Evolutionary conservation across 2,797 vertebrate species (phyloP), one percentile per base, ranked within the genome.

Genomic region (Antennarius maculatus): DNA sequence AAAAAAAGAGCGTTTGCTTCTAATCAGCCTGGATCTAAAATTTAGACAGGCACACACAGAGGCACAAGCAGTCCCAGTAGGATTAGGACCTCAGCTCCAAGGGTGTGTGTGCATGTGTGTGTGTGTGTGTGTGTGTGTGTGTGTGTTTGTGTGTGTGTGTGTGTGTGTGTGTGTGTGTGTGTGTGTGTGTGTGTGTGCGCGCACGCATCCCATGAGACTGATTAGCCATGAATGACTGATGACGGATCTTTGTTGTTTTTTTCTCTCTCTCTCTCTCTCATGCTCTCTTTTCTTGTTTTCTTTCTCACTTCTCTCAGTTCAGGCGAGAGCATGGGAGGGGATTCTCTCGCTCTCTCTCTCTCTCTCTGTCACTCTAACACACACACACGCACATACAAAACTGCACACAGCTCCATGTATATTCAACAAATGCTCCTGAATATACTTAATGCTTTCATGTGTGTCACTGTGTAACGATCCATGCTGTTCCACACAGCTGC

Each of bases 221-320:
- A 94, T 94, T 94, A 94, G 88, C 90, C 90, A 90, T 92, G 90
- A 93, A 93, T 92, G 92, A 92, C 92, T 93, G 92, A 93, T 93
- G 93, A 90, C 91, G 86, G 91, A 91, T 93, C 92, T 94, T 92
- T 93, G 91, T 90, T 92, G 88, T 89, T 87, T 85, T 90, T 90
- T 77, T 84, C 80, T 39, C 2, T 6, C 8, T 6, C 23, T 16
- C 46, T 28, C 61, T 64, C 58, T 61, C 77, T 65, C 60, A 13
- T 61, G 42, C 79, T 67, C 75, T 80, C 72, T 75, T 69, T 70
- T 76, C 81, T 84, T 87, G 74, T 85, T 89, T 85, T 87, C 81
- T 70, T 81, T 86, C 72, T 87, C 82, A 60, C 71, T 71, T 70
- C 74, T 79, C 85, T 78, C 71, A 46, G 72, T 81, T 80, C 47